phyloP scores from a whole-genome alignment of 2,888 invertebrate species.

The Gastrophysa polygoni region DNA sequence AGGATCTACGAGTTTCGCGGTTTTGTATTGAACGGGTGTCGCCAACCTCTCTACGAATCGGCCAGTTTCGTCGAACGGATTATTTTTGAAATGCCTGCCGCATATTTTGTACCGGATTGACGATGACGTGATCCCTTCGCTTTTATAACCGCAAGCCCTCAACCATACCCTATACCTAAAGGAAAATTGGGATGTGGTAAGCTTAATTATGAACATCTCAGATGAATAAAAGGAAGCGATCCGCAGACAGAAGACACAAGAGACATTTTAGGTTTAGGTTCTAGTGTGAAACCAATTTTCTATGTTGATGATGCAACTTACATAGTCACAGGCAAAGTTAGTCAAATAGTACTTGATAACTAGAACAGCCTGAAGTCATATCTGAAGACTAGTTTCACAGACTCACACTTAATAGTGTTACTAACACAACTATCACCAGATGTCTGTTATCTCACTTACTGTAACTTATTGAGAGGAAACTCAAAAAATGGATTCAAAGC shows the following conservation, averaged over 20 bases:
- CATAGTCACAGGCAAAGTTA: no score
- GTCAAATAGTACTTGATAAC: no score
- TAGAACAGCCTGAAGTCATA: no score
- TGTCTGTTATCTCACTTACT: conserved; percentile 2
- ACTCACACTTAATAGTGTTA: no score
- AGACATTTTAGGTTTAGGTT: no score
- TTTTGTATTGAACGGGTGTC: not conserved
- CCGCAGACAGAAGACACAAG: no score
- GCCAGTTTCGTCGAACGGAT: conserved; percentile 4
- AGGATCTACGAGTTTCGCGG: not conserved
- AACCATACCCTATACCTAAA: conserved; percentile 17
- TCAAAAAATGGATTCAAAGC: conserved; percentile 9
- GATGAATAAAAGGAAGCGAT: no score
- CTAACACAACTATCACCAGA: not conserved
- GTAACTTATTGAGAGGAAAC: conserved; percentile 7
- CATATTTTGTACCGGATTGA: conserved; percentile 10
- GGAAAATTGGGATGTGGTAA: no score
- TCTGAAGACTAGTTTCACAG: no score
- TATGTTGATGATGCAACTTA: no score
- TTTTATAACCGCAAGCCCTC: conserved; percentile 16
- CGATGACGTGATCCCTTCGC: not conserved
- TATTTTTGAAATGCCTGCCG: conserved; percentile 10
- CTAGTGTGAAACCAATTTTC: no score
- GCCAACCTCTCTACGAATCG: not conserved
- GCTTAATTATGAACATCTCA: no score